Conservation (phyloP, 2,797 vertebrate species). For the Galagoides demidoff region DNA sequence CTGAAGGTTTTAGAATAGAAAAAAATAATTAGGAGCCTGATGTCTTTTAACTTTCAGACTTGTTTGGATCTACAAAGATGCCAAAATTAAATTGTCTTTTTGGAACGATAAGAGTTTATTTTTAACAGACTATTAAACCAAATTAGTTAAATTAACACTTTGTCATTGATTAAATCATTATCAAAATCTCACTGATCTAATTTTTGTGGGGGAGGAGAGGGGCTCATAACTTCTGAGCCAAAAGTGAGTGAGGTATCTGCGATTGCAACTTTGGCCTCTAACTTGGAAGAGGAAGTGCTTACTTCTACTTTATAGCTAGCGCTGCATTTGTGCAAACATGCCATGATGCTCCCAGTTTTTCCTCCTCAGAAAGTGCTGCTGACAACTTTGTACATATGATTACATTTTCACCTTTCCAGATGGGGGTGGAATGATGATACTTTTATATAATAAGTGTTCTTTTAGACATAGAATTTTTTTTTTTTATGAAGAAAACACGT, state of each 20-base stretch:
- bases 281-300: neutral
- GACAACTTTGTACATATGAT: neutral
- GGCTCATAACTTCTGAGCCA: neutral
- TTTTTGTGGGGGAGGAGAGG: neutral
- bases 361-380: neutral
- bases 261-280: neutral
- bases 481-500: conserved; percentile 47
- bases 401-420: conserved; percentile 48
- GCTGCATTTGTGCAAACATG: neutral
- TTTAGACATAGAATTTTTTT: conserved; percentile 31
- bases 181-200: neutral
- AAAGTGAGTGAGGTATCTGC: neutral
- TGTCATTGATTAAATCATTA: neutral
- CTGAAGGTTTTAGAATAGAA: neutral
- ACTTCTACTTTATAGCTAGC: neutral
- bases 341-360: neutral
- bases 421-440: neutral
- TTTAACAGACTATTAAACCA: conserved; percentile 29
- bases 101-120: conserved; percentile 8
- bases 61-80: neutral
- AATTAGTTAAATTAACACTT: conserved; percentile 34
- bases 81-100: conserved; percentile 12
- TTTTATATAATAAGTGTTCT: conserved; percentile 30
- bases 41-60: neutral
- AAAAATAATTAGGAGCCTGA: neutral